Evolutionary conservation across 2,113 vertebrate species (phyloP), one percentile per base, ranked within the genome.

Genomic region (Haplochromis vanheusdeni): DNA sequence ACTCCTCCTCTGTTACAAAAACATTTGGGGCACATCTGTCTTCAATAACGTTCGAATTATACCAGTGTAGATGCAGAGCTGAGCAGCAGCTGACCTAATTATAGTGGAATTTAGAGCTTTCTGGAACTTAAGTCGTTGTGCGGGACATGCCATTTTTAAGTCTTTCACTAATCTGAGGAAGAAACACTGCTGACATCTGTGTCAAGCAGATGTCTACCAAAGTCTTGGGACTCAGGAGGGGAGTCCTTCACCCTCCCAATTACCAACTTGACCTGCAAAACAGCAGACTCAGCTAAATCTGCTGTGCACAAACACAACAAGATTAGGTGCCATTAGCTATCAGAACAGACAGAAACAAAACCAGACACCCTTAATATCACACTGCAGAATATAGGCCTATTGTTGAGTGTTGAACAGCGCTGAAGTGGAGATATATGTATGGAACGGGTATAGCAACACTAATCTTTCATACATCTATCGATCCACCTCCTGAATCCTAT

Each of bases 1-100:
- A 52, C 40, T 42, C 6, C 42, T 40, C 19, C 21, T 62, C 52
- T 2, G 31, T 80, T 87, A 65, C 33, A 73, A 79, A 87, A 90
- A 89, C 87, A 82, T 26, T 55, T 77, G 28, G 58, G 40, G 40
- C 49, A 82, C 90, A 91, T 92, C 85, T 90, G 91, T 68, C 49
- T 87, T 86, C 60, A 3, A 80, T 88, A 58, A 86, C 37, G 79
- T 82, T 84, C 47, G 60, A 70, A 55, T 85, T 77, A 90, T 51
- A 89, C 33, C 90, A 65, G 82, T 45, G 37, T 26, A 47, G 58
- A 85, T 17, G 17, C 42, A 84, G 47, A 73, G 84, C 84, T 84
- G 81, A 94, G 91, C 81, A 91, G 89, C 87, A 89, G 86, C 58
- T 92, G 93, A 93, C 94, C 91, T 89, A 93, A 92, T 93, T 94